phyloP scores from a whole-genome alignment of 2,113 vertebrate genomes.

The Coturnix japonica region DNA sequence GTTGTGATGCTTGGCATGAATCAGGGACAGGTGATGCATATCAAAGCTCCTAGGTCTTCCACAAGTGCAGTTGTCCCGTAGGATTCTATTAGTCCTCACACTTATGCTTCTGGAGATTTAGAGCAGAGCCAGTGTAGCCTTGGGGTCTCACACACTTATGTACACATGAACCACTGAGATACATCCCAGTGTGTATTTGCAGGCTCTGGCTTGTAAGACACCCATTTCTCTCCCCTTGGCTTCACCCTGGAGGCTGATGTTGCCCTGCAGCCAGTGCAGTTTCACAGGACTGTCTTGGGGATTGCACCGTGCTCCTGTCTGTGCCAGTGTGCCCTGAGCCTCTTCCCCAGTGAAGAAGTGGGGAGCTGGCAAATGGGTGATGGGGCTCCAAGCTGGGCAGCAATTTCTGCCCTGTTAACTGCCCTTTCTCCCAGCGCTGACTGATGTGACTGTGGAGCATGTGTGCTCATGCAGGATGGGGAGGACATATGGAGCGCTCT shows the following conservation, averaged over 20 bases:
- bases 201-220: background rate
- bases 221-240: background rate
- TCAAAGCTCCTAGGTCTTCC: background rate
- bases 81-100: background rate
- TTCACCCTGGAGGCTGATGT: background rate
- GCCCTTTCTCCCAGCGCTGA: background rate
- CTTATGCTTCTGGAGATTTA: background rate
- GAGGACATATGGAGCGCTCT: constrained; percentile 12
- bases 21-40: background rate
- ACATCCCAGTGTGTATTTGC: background rate
- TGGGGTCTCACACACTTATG: background rate
- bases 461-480: rapidly evolving
- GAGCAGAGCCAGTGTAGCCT: background rate
- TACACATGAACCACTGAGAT: background rate
- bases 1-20: rapidly evolving
- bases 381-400: rapidly evolving
- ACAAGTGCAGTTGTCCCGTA: background rate
- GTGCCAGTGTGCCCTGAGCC: rapidly evolving
- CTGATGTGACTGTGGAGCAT: background rate
- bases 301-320: background rate
- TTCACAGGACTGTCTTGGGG: background rate
- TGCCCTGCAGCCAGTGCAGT: rapidly evolving
- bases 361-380: background rate
- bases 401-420: constrained; percentile 17
- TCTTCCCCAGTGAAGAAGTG: background rate